Conservation (phyloP, 1,140 invertebrate genomes). For the Eueides isabella region DNA sequence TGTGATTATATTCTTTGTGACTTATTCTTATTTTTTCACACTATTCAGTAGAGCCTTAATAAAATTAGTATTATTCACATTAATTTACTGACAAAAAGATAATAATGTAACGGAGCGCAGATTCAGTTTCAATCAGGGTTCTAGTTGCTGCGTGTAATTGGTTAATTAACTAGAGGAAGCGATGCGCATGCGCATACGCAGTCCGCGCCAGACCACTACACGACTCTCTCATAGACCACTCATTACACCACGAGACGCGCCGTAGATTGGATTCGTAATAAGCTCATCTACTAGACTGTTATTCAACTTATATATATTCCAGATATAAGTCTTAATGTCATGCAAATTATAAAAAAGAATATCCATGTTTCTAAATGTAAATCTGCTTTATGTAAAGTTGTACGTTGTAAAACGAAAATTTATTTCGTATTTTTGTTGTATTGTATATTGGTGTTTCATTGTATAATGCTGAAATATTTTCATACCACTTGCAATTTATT, state of each 20-base stretch:
- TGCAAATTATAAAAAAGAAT: background rate
- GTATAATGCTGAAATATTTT: no score
- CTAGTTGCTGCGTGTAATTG: constrained; percentile 32
- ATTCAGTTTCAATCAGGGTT: constrained; percentile 18
- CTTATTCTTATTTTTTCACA: background rate
- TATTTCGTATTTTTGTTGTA: no score
- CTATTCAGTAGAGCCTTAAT: no score
- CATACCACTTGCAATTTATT: no score
- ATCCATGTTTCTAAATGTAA: no score
- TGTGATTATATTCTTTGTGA: background rate
- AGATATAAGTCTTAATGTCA: background rate
- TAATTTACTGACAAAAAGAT: background rate
- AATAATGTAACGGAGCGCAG: background rate
- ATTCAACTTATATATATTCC: background rate
- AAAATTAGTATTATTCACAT: no score
- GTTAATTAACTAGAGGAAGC: constrained; percentile 38
- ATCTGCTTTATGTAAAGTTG: no score
- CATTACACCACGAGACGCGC: constrained; percentile 19
- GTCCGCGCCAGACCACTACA: constrained; percentile 13
- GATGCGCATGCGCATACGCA: constrained; percentile 27
- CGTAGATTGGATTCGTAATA: constrained; percentile 30
- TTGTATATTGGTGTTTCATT: no score
- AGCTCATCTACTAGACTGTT: constrained; percentile 13
- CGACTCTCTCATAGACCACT: constrained; percentile 9
- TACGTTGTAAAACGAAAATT: no score